Percentiles rank a stretch among this genome's conserved stretches.
Evolutionary conservation across 2,113 vertebrate genomes (phyloP).

Genomic region (Budorcas taxicolor): DNA sequence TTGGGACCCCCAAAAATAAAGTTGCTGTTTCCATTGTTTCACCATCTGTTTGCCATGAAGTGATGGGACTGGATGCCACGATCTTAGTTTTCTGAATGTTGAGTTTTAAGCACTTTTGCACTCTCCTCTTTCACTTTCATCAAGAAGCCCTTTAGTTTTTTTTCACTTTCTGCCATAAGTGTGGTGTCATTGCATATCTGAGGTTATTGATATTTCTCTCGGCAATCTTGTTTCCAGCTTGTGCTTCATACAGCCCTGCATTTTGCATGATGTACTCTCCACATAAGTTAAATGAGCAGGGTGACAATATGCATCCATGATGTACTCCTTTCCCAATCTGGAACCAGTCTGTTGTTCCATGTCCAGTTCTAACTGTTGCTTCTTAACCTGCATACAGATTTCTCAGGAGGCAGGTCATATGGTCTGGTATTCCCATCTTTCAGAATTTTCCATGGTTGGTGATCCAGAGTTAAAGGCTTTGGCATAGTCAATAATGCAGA

Average conservation of each 20-base stretch:
- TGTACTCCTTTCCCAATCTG: background rate
- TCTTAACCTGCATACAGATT: background rate
- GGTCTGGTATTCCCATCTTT: background rate
- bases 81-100: background rate
- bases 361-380: background rate
- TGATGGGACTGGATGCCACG: background rate
- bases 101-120: background rate
- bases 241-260: background rate
- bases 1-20: background rate
- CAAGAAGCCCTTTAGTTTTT: background rate
- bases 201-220: background rate
- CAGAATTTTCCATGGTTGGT: background rate
- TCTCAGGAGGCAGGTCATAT: background rate
- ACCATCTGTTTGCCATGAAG: background rate
- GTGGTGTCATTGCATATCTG: background rate
- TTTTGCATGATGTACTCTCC: background rate
- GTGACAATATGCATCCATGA: background rate
- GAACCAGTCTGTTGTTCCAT: background rate
- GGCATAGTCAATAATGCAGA: background rate
- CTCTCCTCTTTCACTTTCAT: background rate
- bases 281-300: background rate
- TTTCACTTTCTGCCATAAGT: background rate
- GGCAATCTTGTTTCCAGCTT: background rate
- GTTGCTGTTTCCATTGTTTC: background rate
- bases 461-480: background rate